phyloP scores from a whole-genome alignment of 1,140 invertebrate species.

The Halictus rubicundus region DNA sequence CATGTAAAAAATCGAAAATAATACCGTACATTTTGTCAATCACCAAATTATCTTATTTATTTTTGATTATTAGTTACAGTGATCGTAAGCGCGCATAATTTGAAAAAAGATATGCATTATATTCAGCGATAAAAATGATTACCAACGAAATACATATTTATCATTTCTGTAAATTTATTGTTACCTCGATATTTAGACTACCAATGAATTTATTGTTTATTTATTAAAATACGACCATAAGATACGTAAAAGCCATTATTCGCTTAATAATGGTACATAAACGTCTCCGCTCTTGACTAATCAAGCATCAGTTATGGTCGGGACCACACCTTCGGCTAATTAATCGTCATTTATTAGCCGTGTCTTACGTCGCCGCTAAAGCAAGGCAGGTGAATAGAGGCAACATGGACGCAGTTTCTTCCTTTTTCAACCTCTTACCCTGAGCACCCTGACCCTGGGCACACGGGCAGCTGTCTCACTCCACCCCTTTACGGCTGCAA shows the following conservation, averaged over 20 bases:
- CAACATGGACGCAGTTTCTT: slow-evolving; percentile 61
- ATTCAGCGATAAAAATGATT: no score
- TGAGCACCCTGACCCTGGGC: slow-evolving; percentile 67
- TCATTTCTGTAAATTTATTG: background rate
- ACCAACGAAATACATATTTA: no score
- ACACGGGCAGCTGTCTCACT: slow-evolving; percentile 66
- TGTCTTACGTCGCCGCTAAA: slow-evolving; percentile 47
- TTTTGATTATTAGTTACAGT: no score
- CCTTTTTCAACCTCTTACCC: slow-evolving; percentile 57
- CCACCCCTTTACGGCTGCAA: slow-evolving; percentile 59
- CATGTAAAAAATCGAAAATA: no score
- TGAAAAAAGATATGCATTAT: background rate
- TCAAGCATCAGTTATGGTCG: background rate
- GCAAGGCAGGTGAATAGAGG: slow-evolving; percentile 64
- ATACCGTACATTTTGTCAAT: background rate
- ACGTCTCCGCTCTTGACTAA: no score
- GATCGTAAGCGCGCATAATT: background rate
- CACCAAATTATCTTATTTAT: background rate
- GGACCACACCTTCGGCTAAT: slow-evolving; percentile 36
- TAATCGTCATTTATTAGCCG: slow-evolving; percentile 56
- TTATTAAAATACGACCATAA: background rate
- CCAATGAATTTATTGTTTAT: background rate
- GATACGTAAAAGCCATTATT: background rate
- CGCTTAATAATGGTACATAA: background rate
- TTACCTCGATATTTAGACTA: background rate